Base-by-base conservation (phyloP, 2,113 vertebrate genomes). In the Aramus guarauna region DNA sequence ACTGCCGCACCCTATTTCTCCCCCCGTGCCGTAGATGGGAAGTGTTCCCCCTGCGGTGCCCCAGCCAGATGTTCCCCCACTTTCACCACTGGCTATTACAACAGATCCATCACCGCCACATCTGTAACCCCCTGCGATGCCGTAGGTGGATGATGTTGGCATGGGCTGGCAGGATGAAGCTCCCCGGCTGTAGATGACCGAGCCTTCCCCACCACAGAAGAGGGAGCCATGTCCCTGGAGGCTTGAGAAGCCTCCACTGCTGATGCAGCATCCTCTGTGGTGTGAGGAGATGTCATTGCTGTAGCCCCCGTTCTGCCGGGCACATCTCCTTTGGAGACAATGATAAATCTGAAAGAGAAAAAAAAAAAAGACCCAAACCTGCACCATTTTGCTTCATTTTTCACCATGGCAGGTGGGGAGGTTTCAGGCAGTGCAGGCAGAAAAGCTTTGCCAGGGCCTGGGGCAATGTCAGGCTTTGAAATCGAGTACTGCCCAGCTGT, bases 11-110 rank as follows among this genome's bases (percentile, higher is more conserved):
- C 73, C 69, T 8, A 5, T 7, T 4, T 14, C 41, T 6, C 1
- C 4, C 0, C 32, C 9, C 0, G 24, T 1, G 37, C 88, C 15
- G 0, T 94, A 92, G 5, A 9, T n/a, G 0, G 95, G 77, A 5
- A 50, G 20, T 14, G 88, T 19, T 4, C 59, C 73, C n/a, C 15
- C 59, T 2, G 13, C 1, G 4, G 2, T 1, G 1, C 37, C 68
- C 91, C 86, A 94, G 17, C 24, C 29, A 0, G 64, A 18, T 2
- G n/a, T 58, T 1, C 15, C 76, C 59, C 37, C 5, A 0, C 26
- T 12, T 11, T 71, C 77, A 39, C 56, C 19, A 0, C 76, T 6
- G 47, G 26, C 11, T 45, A 90, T 66, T 7, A 24, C 20, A 7
- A 90, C 11, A 15, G 73, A 87, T 11, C 91, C 84, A 0, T 67